A percentile compares a stretch with the other conserved stretches of the same genome.
Evolutionary conservation across 2,888 invertebrate genomes (phyloP).

Genomic region (Machimus atricapillus): DNA sequence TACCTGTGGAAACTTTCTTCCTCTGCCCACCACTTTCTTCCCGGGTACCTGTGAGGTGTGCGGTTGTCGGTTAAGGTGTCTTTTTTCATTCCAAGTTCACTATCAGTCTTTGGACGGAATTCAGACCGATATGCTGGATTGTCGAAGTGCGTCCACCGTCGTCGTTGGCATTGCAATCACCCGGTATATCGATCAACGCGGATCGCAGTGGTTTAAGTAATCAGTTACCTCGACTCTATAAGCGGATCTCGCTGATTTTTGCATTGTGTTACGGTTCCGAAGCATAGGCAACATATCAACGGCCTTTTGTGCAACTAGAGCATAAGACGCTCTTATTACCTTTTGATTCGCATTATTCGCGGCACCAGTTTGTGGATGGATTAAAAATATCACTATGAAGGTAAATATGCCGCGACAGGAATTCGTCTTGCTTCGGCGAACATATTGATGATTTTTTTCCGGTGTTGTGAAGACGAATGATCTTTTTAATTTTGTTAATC

Average conservation of each 20-base stretch:
- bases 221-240: not conserved
- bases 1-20: slow-evolving; percentile 19
- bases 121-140: not conserved
- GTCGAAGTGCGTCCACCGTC: not conserved
- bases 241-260: not conserved
- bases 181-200: not conserved
- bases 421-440: not conserved
- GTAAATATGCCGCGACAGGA: not conserved
- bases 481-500: not conserved
- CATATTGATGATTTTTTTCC: not conserved
- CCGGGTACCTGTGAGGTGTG: not conserved
- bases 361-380: slow-evolving; percentile 1
- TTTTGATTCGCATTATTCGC: not conserved
- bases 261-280: not conserved
- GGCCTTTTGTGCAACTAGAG: slow-evolving; percentile 12
- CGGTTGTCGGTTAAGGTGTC: slow-evolving; percentile 47
- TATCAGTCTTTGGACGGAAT: slow-evolving; percentile 50
- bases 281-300: not conserved
- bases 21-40: slow-evolving; percentile 40
- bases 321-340: not conserved
- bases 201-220: not conserved
- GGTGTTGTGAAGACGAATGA: not conserved
- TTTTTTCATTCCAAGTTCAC: slow-evolving; percentile 50
- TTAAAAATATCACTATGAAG: slow-evolving; percentile 24
- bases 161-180: not conserved